Evolutionary conservation across 2,888 invertebrate species (phyloP).

Genomic region (Aphelenchoides bicaudatus): DNA sequence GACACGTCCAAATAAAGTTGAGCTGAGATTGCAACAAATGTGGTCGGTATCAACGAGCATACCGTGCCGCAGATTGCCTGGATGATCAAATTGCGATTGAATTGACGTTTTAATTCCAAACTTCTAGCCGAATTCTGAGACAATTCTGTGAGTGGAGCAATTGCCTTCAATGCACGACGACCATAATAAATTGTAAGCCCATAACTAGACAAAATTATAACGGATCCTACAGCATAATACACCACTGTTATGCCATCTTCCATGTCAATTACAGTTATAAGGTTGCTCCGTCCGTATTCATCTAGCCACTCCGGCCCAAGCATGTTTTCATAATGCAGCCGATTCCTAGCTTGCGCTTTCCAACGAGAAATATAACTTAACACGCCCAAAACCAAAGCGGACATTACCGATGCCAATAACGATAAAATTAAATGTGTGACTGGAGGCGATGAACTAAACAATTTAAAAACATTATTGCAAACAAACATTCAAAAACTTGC

Average conservation of each 20-base stretch:
- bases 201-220: not conserved
- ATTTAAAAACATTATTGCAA: too few species aligned
- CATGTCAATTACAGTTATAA: not conserved
- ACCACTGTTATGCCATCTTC: not conserved
- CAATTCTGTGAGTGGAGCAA: not conserved
- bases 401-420: not conserved
- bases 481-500: too few species aligned
- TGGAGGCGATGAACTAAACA: too few species aligned
- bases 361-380: not conserved
- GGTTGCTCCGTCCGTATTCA: not conserved
- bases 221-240: not conserved
- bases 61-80: not conserved
- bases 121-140: not conserved
- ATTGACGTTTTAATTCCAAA: not conserved
- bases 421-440: not conserved
- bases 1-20: not conserved
- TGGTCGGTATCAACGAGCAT: not conserved
- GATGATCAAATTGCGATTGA: not conserved
- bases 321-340: not conserved
- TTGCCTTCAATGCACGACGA: not conserved
- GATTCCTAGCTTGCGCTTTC: not conserved
- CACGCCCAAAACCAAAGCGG: not conserved
- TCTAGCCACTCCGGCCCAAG: constrained; percentile 2
- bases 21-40: not conserved
- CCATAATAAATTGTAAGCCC: not conserved